Base-by-base conservation (phyloP, 2,888 invertebrate genomes). In the Erebia palarica region DNA sequence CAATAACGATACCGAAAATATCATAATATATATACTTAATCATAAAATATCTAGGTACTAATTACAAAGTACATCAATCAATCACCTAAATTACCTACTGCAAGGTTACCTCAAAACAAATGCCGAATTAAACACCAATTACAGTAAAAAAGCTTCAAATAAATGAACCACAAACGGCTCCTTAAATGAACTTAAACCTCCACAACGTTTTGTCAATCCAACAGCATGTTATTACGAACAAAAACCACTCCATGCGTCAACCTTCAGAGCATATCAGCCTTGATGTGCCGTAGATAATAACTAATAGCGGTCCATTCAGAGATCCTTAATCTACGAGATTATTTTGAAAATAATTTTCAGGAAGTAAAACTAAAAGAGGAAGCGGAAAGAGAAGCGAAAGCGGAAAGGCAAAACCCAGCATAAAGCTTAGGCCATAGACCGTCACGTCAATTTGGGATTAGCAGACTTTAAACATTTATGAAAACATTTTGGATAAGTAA, bases 161-260 rank as follows among this genome's bases (percentile, higher is more conserved):
- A 53, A 66, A 72, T 72, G 68, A 76, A 57, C 36, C 77, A 80
- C 80, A 81, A 86, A 87, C 83, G 80, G 81, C 82, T 84, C 80
- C 78, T 84, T 84, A 85, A 63, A 63, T 49, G 63, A 63, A 49
- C 63, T 47, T 49, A 49, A 87, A 83, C 81, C 81, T 79, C 79
- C 80, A 80, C 81, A 84, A 74, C 85, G 82, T 84, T 89, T 84
- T 87, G 87, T 87, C 84, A 83, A 82, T 77, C 75, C 78, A 81
- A 82, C 80, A 83, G 77, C 81, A 69, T 84, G 81, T 85, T 84
- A 86, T 87, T 87, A 85, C 78, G 74, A 68, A 74, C 74, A 72
- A 83, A 84, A 80, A 82, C 82, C 76, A 81, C 80, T 78, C 76
- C 78, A 74, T 72, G 78, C 66, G 68, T 76, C 71, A 79, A 61